A percentile compares a stretch with the other conserved stretches of the same genome.
Evolutionary conservation across 1,140 invertebrate species (phyloP).

Genomic region (Euura saliciscinereae): DNA sequence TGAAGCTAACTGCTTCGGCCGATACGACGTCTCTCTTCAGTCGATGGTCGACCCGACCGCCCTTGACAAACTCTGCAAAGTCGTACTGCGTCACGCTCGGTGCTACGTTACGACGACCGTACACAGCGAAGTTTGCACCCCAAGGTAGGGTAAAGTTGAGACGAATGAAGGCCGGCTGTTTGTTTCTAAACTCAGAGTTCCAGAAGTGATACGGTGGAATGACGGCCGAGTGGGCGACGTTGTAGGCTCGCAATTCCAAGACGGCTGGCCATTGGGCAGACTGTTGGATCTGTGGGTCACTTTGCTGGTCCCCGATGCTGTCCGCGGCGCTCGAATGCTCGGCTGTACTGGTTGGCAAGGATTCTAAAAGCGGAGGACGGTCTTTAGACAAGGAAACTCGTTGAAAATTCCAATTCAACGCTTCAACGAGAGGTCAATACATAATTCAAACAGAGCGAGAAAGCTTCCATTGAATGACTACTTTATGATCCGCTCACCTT

Average conservation of each 20-base stretch:
- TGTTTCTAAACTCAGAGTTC: conserved; percentile 89
- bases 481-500: conserved; percentile 62
- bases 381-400: conserved; percentile 8
- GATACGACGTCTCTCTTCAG: conserved; percentile 59
- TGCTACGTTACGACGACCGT: conserved; percentile 87
- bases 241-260: conserved; percentile 80
- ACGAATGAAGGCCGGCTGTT: conserved; percentile 85
- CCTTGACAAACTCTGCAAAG: conserved; percentile 90
- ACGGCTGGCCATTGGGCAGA: conserved; percentile 80
- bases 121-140: conserved; percentile 92
- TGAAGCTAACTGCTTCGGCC: conserved; percentile 52
- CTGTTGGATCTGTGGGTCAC: conserved; percentile 66
- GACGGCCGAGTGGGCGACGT: conserved; percentile 77
- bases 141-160: conserved; percentile 90
- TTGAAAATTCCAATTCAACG: conserved; percentile 19
- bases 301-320: conserved; percentile 58
- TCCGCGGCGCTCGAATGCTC: conserved; percentile 67
- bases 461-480: not conserved
- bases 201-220: conserved; percentile 90
- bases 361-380: conserved; percentile 58
- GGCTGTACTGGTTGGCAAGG: conserved; percentile 71
- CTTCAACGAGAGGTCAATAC: not conserved
- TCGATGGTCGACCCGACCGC: conserved; percentile 78
- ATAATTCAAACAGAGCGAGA: not conserved
- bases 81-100: conserved; percentile 96